Evolutionary conservation across 2,888 invertebrate species (phyloP), one percentile per base, ranked within the genome.

Genomic region (Laspeyria flexula): DNA sequence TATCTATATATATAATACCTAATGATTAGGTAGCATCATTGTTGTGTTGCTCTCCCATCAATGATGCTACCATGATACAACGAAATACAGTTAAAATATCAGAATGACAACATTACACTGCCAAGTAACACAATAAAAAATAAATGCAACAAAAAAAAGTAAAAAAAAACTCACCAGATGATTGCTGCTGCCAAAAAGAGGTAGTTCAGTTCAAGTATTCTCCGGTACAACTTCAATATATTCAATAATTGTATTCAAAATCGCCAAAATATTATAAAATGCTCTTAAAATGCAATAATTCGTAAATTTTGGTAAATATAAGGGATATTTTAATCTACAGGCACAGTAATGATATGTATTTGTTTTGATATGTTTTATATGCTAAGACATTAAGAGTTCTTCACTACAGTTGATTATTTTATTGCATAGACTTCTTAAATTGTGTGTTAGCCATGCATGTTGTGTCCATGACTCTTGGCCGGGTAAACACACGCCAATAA

Each of bases 261-360:
- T 65, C 38, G 53, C 50, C 60, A 60, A 71, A 65, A 71, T 68
- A 56, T 59, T 72, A 55, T 65, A 73, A 75, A 74, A 65, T 60
- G 62, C 54, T 69, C 47, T 50, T 61, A 67, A 35, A 57, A 68
- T 67, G 60, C 56, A 65, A 75, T 67, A 18, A 64, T 65, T 68
- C 43, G 44, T 67, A 67, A 65, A 71, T 75, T 52, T 60, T 55
- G 54, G 74, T 77, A 78, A 73, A 75, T 79, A 77, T 73, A 65
- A 55, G 66, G 53, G 63, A 67, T 76, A 71, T 75, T 79, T 80
- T 81, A 74, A 60, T 72, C 73, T 90, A 87, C 77, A 90, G 90
- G 90, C 91, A 91, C 90, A 85, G 65, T 77, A 71, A 82, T 90
- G 90, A 91, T 91, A 91, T 91, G 90, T 90, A 88, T 89, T 83